Evolutionary conservation across 2,113 vertebrate species (phyloP), one percentile per base, ranked within the genome.

Genomic region (Chlamydotis undulata): DNA sequence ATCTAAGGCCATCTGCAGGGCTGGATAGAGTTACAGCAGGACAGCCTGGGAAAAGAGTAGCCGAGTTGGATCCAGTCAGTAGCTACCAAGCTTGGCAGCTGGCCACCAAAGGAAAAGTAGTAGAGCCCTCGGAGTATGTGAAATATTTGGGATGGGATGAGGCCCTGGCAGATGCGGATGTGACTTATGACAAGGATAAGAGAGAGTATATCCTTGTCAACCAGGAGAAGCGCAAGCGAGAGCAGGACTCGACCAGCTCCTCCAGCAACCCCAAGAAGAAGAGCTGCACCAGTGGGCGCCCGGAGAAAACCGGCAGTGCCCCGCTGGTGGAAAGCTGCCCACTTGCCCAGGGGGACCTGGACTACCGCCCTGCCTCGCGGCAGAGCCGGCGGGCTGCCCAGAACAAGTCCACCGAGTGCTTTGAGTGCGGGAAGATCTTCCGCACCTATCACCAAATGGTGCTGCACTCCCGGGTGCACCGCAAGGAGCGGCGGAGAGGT

Each of bases 21-120:
- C 70, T 68, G 65, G 97, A 95, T 65, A 93, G 49, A 96, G 96
- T 96, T 22, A 83, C 91, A 23, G 96, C 96, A 64, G 96, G 88
- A 59, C 97, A 95, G 90, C 79, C 97, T 43, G 99, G 99, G 80
- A 98, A 96, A 88, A 98, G 99, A 94, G 99, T 99, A 90, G 98
- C 98, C 0, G 99, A 99, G 97, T 96, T 99, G 84, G 99, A 99
- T 97, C 99, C 99, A 2, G 97, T 99, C 92, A 99, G 98, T 96
- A 99, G 99, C 96, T 99, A 99, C 97, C 99, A 99, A 95, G 99
- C 99, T 90, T 99, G 99, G 99, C 99, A 99, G 90, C 98, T 99
- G 92, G 98, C 99, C 90, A 99, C 99, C 55, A 98, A 98, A 95
- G 99, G 99, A 89, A 98, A 97, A 97, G 98, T 99, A 73, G 98